phyloP scores from a whole-genome alignment of 2,797 vertebrate species.

The Pangasius djambal region DNA sequence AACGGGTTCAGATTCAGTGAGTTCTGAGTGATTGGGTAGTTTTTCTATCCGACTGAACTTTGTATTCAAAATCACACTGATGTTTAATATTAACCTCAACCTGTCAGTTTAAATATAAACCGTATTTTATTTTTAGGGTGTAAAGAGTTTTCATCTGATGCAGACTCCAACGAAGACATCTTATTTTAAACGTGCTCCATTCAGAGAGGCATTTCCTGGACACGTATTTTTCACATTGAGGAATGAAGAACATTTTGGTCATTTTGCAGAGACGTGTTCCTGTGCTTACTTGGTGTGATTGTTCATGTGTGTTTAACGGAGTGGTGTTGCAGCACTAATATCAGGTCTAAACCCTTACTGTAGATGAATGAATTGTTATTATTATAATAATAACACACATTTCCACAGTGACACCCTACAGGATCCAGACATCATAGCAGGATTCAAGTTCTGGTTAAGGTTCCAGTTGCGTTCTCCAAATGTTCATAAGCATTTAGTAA shows the following conservation, averaged over 20 bases:
- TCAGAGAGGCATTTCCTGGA: too few species aligned
- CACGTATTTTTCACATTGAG: not conserved
- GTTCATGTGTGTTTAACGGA: too few species aligned
- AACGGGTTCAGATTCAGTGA: not conserved
- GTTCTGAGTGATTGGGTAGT: not conserved
- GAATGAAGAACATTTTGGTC: too few species aligned
- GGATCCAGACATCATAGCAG: not conserved
- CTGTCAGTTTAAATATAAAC: too few species aligned
- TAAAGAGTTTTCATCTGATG: not conserved
- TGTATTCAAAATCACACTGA: not conserved
- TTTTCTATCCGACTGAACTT: not conserved
- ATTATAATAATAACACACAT: not conserved
- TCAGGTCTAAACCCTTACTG: not conserved
- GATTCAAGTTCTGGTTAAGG: not conserved
- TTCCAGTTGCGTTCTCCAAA: not conserved
- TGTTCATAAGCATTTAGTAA: not conserved
- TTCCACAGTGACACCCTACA: too few species aligned
- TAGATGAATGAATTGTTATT: not conserved
- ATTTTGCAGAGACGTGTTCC: not conserved
- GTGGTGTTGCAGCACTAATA: not conserved
- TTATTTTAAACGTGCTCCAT: not conserved
- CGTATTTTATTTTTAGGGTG: not conserved
- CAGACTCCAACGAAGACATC: not conserved
- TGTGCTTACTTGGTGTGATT: not conserved
- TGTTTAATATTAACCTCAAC: too few species aligned